Evolutionary conservation across 2,888 invertebrate species (phyloP).

Genomic region (Nemapogon koenigi): DNA sequence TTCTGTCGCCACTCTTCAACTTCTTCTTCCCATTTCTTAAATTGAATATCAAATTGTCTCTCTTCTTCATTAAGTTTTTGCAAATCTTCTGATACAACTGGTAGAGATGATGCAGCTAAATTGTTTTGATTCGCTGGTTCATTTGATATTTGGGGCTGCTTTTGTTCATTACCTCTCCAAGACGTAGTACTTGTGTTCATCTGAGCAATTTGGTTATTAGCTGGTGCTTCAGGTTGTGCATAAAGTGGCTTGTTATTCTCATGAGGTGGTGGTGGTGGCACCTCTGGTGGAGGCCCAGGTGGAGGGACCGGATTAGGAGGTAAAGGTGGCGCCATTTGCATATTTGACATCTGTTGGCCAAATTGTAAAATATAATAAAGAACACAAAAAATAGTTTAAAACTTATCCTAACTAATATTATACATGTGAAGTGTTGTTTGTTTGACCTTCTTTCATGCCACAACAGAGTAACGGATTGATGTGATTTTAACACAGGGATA

Average conservation of each 20-base stretch:
- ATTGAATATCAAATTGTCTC: slow-evolving; percentile 86
- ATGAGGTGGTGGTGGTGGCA: slow-evolving; percentile 39
- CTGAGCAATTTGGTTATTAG: slow-evolving; percentile 25
- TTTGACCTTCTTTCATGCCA: no score
- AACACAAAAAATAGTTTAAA: no score
- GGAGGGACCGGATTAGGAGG: slow-evolving; percentile 22
- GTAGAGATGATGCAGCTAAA: no score
- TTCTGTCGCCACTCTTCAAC: slow-evolving; percentile 91
- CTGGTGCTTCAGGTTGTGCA: slow-evolving; percentile 21
- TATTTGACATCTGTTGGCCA: slow-evolving; percentile 46
- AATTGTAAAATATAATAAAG: no score
- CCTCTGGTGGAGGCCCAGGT: slow-evolving; percentile 30
- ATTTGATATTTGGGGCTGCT: neutral
- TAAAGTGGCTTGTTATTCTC: slow-evolving; percentile 50
- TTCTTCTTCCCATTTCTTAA: slow-evolving; percentile 90
- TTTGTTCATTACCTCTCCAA: neutral
- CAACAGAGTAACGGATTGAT: no score
- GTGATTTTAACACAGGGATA: no score
- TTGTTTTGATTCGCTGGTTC: slow-evolving; percentile 24
- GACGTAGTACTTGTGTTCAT: neutral
- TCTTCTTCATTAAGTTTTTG: slow-evolving; percentile 70
- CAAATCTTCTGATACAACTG: slow-evolving; percentile 30
- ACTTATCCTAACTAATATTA: no score
- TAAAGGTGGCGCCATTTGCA: slow-evolving; percentile 26
- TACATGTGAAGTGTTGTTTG: no score